Base-by-base conservation (phyloP, 2,888 invertebrate genomes). In the Drosophila prolongata region DNA sequence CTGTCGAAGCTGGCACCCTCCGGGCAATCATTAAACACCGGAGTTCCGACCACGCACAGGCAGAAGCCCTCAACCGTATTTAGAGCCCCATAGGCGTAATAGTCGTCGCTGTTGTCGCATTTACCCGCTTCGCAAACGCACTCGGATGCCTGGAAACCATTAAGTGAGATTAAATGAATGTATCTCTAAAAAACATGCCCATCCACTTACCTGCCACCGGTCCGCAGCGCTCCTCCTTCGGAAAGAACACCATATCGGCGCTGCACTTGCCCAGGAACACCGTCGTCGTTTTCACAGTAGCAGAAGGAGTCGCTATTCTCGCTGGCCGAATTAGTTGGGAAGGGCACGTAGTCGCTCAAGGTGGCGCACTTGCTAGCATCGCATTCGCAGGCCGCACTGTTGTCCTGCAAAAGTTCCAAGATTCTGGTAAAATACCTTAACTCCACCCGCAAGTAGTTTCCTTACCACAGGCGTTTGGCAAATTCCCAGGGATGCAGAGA, bases 251-350 rank as follows among this genome's bases (percentile, higher is more conserved):
- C 37, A 42, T 55, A 1, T 53, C 64, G 0, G 43, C 13, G 1
- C 35, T 50, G 43, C 81, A 81, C 1, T 1, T 3, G 14, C 66
- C 44, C 34, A 77, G 60, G 19, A 44, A 5, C 49, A 76, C 58
- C 0, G n/a, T 73, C 2, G 0, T 68, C 83, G 0, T 54, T 58
- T 9, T 69, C 3, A 10, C 90, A 90, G 50, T 80, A 83, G 50
- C 91, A 91, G 60, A 87, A 91, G 30, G 80, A 77, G 0, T 46
- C 0, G 13, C 13, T 16, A 0, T 66, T 27, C 6, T 37, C 3
- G 68, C 58, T 3, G 67, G 67, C 42, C 62, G 46, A 27, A 3
- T 9, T 46, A 9, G 57, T 55, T 6, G 83, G 62, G 46, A 76
- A 78, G 6, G 79, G 59, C 2, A 60, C 58, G 9, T 44, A 58